A percentile compares a stretch with the other conserved stretches of the same genome.
phyloP scores from a whole-genome alignment of 2,797 vertebrate genomes.

The Paratrypauchen microcephalus region DNA sequence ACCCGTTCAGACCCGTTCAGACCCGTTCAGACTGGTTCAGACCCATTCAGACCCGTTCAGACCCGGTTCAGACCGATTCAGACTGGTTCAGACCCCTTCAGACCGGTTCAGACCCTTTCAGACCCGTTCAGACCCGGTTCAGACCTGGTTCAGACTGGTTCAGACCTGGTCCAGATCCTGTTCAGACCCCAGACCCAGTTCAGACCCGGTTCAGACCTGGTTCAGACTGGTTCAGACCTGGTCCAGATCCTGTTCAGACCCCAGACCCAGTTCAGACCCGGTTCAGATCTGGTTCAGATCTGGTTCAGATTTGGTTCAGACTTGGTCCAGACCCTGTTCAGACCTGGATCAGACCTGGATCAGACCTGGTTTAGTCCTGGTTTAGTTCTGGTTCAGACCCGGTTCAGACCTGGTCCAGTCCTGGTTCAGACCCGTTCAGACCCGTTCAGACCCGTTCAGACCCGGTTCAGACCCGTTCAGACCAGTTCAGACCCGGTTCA shows the following conservation, averaged over 20 bases:
- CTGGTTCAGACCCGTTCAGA: neutral
- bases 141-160: neutral
- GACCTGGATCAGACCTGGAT: neutral
- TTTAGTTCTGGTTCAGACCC: no score
- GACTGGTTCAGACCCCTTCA: neutral
- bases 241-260: neutral
- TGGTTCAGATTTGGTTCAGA: neutral
- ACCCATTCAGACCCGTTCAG: no score
- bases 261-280: neutral
- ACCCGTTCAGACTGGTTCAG: neutral
- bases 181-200: neutral
- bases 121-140: neutral
- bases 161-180: neutral
- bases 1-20: neutral
- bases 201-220: neutral
- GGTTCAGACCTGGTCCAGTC: no score
- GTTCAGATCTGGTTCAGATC: no score
- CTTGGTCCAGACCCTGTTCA: neutral
- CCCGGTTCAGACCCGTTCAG: neutral
- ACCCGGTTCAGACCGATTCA: no score
- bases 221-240: neutral
- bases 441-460: neutral
- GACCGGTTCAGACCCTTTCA: neutral
- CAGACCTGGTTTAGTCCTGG: no score
- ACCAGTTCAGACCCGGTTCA: neutral